Conservation (phyloP, 2,113 vertebrate genomes). For the Baryphthengus martii region DNA sequence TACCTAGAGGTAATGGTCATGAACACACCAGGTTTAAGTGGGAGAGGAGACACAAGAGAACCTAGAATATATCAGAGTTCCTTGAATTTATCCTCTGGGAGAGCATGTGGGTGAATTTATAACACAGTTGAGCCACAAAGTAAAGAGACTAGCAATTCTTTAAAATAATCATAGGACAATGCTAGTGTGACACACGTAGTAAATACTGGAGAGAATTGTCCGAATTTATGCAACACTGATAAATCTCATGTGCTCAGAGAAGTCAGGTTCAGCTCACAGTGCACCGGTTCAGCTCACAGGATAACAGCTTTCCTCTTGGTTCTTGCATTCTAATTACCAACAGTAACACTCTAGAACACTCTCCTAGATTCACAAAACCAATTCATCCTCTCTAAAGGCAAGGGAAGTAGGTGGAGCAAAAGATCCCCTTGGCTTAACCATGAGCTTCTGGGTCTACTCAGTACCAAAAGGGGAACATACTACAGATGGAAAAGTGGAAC, state of each 20-base stretch:
- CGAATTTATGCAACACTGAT: not conserved
- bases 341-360: too few relatives aligned
- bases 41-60: not conserved
- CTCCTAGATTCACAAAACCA: too few relatives aligned
- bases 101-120: not conserved
- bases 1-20: not conserved
- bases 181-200: rapidly evolving
- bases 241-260: not conserved
- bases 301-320: not conserved
- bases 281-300: not conserved
- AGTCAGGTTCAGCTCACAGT: not conserved
- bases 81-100: not conserved
- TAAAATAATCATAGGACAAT: not conserved
- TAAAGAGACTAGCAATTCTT: constrained; percentile 2
- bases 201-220: not conserved
- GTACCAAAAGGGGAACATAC: too few relatives aligned
- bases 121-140: constrained; percentile 10
- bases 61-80: not conserved
- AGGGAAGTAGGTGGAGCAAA: too few relatives aligned
- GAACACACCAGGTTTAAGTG: not conserved
- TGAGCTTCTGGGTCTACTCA: too few relatives aligned
- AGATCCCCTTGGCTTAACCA: too few relatives aligned
- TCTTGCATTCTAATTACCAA: not conserved
- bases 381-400: too few relatives aligned
- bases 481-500: too few relatives aligned